Base-by-base conservation (phyloP, 2,797 vertebrate species). In the Sciurus vulgaris region DNA sequence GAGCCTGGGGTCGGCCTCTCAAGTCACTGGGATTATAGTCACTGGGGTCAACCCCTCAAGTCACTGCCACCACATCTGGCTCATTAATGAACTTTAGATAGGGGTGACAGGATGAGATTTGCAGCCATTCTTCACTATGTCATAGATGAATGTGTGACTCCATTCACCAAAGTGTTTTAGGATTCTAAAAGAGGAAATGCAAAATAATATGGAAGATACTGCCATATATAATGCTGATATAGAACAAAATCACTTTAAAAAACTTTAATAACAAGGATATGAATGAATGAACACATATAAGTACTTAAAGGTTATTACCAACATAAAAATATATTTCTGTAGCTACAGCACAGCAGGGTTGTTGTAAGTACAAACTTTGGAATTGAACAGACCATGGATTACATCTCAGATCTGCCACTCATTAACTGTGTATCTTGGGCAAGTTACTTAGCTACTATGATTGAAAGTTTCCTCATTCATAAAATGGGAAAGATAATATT, bases 381-480 rank as follows among this genome's bases (percentile, higher is more conserved):
- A 93, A 74, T 88, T 35, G 86, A 35, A 88, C 11, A 74, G 33
- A 70, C 38, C 12, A 63, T 92, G 30, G 47, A 78, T 83, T 89
- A 83, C 94, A 86, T 69, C 47, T 59, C 76, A 90, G 54, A 78
- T 28, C 81, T 94, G 38, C 41, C 38, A 83, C 15, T 94, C 83
- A 86, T 33, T 89, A 72, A 38, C 38, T 85, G 7, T 92, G 10
- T 82, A 76, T 79, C 54, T 92, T 95, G 38, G 30, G 70, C 78
- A 91, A 86, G 63, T 92, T 89, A 92, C 44, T 90, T 93, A 90
- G 24, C 65, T 93, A 93, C 56, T 93, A 73, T 69, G 73, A 59
- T 91, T 33, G 61, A 85, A 56, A 59, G 69, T 63, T 91, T 35
- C 33, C n/a, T 87, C 92, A 24, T 88, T 91, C 84, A 90, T 78